Evolutionary conservation across 2,797 vertebrate genomes (phyloP).

Genomic region (Cynopterus sphinx): DNA sequence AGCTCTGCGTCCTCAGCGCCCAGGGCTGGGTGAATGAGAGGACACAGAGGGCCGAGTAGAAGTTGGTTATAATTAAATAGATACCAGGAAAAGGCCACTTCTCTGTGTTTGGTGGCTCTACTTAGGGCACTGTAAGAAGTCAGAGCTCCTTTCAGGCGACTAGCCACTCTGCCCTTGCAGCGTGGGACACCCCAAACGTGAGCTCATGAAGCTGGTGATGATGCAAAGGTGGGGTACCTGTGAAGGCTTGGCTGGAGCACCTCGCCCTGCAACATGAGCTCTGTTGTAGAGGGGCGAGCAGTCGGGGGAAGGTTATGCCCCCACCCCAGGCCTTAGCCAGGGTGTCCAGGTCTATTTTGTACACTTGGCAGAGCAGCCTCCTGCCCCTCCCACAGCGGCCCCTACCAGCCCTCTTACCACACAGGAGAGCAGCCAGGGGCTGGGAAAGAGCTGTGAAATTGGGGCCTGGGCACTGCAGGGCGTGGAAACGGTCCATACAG

Average conservation of each 20-base stretch:
- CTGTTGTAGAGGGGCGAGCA: not conserved
- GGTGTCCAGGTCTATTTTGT: not conserved
- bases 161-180: not conserved
- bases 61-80: not conserved
- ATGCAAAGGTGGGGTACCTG: not conserved
- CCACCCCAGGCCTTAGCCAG: not conserved
- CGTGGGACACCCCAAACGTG: not conserved
- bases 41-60: not conserved
- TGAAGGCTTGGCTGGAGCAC: not conserved
- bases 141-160: not conserved
- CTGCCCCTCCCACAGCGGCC: not conserved
- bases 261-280: not conserved
- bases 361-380: not conserved
- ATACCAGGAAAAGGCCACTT: not conserved
- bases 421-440: not conserved
- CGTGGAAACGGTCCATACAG: not conserved
- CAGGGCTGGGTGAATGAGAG: not conserved
- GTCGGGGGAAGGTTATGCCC: not conserved
- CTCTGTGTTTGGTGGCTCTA: not conserved
- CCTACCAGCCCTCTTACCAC: not conserved
- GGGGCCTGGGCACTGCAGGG: not conserved
- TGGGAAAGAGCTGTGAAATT: not conserved
- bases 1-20: not conserved
- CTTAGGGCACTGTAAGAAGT: not conserved
- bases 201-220: not conserved